phyloP scores from a whole-genome alignment of 2,888 invertebrate species.

The Caradrina clavipalpis region DNA sequence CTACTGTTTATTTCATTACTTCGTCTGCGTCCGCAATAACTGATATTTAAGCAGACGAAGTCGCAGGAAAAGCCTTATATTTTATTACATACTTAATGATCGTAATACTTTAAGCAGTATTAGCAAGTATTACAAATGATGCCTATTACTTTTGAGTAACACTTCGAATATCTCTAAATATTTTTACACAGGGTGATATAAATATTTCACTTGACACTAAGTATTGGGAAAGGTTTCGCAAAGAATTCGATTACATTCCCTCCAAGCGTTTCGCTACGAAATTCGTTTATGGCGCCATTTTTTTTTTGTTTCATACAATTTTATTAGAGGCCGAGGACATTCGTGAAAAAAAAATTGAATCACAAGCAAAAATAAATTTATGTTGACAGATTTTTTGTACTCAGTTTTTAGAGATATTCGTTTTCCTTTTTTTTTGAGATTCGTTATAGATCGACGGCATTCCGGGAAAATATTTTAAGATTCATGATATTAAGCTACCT shows the following conservation, averaged over 20 bases:
- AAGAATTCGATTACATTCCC: slow-evolving; percentile 75
- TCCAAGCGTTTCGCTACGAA: slow-evolving; percentile 66
- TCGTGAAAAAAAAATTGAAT: slow-evolving; percentile 50
- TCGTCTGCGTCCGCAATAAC: too few relatives aligned
- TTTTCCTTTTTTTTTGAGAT: slow-evolving; percentile 10
- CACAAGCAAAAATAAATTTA: slow-evolving; percentile 45
- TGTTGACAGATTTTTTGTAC: slow-evolving; percentile 46
- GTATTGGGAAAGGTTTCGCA: slow-evolving; percentile 71
- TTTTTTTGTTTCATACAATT: slow-evolving; percentile 67
- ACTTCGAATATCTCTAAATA: slow-evolving; percentile 37
- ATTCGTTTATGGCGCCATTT: slow-evolving; percentile 67
- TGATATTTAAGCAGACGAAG: too few relatives aligned
- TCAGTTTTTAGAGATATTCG: slow-evolving; percentile 29
- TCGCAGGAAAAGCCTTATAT: too few relatives aligned
- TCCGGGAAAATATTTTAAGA: neutral
- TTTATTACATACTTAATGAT: neutral
- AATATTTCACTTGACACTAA: slow-evolving; percentile 76
- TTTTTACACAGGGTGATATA: slow-evolving; percentile 64
- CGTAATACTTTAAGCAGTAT: slow-evolving; percentile 6
- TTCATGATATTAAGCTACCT: neutral
- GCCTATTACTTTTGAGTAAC: slow-evolving; percentile 17
- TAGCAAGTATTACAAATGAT: slow-evolving; percentile 11
- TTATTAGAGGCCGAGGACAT: slow-evolving; percentile 62
- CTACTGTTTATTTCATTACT: too few relatives aligned
- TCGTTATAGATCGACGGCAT: slow-evolving; percentile 1